phyloP scores from a whole-genome alignment of 2,797 vertebrate genomes.

The Bradypodion pumilum region DNA sequence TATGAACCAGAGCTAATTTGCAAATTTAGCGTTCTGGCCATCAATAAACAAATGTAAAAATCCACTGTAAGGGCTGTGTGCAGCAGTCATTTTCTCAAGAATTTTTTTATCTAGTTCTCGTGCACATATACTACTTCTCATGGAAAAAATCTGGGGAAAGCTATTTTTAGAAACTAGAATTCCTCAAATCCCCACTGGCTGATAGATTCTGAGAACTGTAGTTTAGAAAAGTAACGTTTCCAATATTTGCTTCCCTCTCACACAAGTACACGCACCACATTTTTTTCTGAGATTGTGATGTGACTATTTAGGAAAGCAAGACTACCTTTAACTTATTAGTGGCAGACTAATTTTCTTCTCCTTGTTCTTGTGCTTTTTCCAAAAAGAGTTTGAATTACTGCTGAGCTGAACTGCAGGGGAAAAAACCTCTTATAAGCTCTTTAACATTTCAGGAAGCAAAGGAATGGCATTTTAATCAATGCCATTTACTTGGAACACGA shows the following conservation, averaged over 20 bases:
- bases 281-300: too few relatives aligned
- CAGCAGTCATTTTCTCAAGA: not conserved
- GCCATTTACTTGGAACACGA: accelerated
- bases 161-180: too few relatives aligned
- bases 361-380: not conserved
- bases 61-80: not conserved
- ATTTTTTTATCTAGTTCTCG: not conserved
- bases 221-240: too few relatives aligned
- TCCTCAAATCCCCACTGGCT: too few relatives aligned
- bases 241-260: too few relatives aligned
- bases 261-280: too few relatives aligned
- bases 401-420: not conserved
- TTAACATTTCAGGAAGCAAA: not conserved
- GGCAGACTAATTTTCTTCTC: not conserved
- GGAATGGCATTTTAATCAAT: not conserved
- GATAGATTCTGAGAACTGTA: too few relatives aligned
- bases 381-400: not conserved
- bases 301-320: not conserved
- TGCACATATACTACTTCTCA: not conserved
- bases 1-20: not conserved
- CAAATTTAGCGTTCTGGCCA: not conserved
- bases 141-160: not conserved
- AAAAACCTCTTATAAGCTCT: accelerated
- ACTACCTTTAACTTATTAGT: not conserved
- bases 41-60: not conserved